These are phyloP conservation scores for Neolamprologus kungweensis DNA, from an alignment of 2,113 vertebrate species.

Conservation along the genomic window DNA sequence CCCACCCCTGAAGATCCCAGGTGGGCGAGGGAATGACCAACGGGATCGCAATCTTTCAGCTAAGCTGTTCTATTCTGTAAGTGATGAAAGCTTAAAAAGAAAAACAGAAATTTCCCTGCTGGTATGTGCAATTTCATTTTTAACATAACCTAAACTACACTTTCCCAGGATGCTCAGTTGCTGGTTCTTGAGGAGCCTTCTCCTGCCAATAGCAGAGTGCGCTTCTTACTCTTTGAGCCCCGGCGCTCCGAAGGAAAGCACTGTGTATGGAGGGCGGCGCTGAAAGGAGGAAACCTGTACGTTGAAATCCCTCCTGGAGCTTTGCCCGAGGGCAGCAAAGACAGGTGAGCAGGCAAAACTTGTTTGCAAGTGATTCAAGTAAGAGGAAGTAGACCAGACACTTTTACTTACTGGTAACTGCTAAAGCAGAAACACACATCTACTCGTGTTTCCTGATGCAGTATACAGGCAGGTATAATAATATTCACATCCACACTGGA, in stretches of 20 bases:
- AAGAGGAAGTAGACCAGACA: not conserved
- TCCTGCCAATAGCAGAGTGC: conserved; percentile 78
- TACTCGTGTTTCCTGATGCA: not conserved
- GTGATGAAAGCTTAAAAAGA: conserved; percentile 43
- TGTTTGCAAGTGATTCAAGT: not conserved
- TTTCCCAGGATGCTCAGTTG: conserved; percentile 87
- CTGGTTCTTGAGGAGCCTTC: conserved; percentile 92
- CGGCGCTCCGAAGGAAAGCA: conserved; percentile 81
- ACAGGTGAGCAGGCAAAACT: conserved; percentile 76
- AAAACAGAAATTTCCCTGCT: not conserved
- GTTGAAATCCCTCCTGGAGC: conserved; percentile 88
- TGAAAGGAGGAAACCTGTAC: conserved; percentile 84
- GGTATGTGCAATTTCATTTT: not conserved
- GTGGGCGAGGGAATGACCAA: conserved; percentile 99
- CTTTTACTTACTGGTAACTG: not conserved
- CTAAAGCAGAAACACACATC: not conserved
- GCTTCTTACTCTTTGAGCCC: conserved; percentile 86
- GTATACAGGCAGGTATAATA: not conserved
- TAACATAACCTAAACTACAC: not conserved
- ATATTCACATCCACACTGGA: not conserved
- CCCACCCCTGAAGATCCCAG: conserved; percentile 99
- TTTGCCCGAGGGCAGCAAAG: conserved; percentile 96
- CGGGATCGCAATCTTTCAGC: conserved; percentile 99
- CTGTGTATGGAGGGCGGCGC: conserved; percentile 84
- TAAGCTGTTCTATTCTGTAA: conserved; percentile 92